These are phyloP conservation scores for Lydus trimaculatus DNA, from an alignment of 2,888 invertebrate species.

Conservation along the genomic window DNA sequence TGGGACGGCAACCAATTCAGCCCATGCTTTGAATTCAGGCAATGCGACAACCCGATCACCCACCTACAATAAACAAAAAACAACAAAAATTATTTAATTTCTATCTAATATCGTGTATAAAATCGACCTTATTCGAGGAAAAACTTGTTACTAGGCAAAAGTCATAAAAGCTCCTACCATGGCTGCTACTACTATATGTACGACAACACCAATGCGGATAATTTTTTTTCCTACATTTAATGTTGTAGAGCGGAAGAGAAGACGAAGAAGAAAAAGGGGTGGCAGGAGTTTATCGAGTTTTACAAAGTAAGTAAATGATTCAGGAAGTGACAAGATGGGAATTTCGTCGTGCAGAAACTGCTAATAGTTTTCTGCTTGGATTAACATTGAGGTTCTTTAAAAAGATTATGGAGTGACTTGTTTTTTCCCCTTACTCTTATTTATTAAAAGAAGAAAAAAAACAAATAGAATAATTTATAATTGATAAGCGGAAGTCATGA, in stretches of 20 bases:
- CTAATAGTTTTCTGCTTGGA: not conserved
- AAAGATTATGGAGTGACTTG: not conserved
- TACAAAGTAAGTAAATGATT: not conserved
- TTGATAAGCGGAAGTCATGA: not conserved
- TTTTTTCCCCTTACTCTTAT: not conserved
- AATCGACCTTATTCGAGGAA: not conserved
- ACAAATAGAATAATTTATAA: no score
- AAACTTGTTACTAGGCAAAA: slow-evolving; percentile 12
- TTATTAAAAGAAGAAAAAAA: not conserved
- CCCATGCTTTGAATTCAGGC: slow-evolving; percentile 87
- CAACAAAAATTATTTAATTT: not conserved
- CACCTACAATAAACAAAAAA: slow-evolving; percentile 63
- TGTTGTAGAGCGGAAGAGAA: not conserved
- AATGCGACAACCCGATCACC: slow-evolving; percentile 85
- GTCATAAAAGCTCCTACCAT: not conserved
- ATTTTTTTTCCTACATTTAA: not conserved
- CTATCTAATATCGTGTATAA: not conserved
- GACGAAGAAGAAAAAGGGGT: not conserved
- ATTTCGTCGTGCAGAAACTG: slow-evolving; percentile 4
- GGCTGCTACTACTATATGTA: no score
- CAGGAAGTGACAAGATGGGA: not conserved
- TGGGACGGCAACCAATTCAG: slow-evolving; percentile 82
- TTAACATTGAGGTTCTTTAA: not conserved
- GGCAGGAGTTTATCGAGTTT: not conserved
- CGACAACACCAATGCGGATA: not conserved